Evolutionary conservation across 2,888 invertebrate genomes (phyloP), one percentile per base, ranked within the genome.

Genomic region (Drosophila ochracea): DNA sequence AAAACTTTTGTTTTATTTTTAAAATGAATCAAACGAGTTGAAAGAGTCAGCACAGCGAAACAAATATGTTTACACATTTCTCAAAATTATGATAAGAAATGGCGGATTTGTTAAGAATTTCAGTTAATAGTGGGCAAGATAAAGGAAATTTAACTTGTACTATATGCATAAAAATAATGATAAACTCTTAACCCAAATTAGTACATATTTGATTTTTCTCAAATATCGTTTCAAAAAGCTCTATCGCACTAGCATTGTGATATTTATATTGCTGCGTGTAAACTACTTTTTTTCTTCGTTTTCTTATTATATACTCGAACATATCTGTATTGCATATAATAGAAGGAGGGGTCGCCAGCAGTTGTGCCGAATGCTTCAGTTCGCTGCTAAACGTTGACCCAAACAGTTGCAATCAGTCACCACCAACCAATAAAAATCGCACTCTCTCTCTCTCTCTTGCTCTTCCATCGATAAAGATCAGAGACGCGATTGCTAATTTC

Each of bases 281-380:
- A 76, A 77, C 73, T 30, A 11, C 10, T 35, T 39, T 9, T 59
- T 47, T 47, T 47, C 4, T 9, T 28, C 30, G 11, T 37, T 37
- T 55, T 37, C 28, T 55, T 25, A 9, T 4, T 25, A 16, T 47
- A 25, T 9, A 16, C 47, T 25, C 47, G 47, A 25, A 35, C 28
- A 49, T 31, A 66, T 62, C 25, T 47, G n/a, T 37, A 25, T 53
- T 53, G 11, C 19, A 10, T 11, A 13, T 28, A 21, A 9, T 0
- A 25, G 47, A 25, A 47, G 9, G 28, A 47, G 16, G 57, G 62
- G 43, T 47, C 62, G 50, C 11, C 53, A 39, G 35, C 37, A 61
- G 30, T 61, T 62, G 47, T 11, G 16, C 19, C 13, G 9, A 30
- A 25, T 54, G 31, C 43, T 19, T 43, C 49, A 79, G 80, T 79